Base-by-base conservation (phyloP, 2,888 invertebrate species). In the Ephialtes manifestator region DNA sequence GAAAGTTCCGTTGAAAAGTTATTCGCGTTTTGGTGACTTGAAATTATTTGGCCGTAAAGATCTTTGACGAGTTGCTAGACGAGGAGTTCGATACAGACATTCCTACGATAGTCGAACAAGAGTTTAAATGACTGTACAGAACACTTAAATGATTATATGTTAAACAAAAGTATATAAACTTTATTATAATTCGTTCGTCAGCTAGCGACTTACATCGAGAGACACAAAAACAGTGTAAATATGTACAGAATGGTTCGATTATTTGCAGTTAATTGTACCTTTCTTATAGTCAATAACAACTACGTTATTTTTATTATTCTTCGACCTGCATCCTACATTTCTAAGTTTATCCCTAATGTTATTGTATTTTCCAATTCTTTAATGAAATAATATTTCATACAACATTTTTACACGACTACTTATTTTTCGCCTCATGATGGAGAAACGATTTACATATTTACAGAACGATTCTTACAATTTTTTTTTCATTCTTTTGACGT, bases 201-300 rank as follows among this genome's bases (percentile, higher is more conserved):
- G 31, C 13, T 35, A 8, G 79, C 48, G 39, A 70, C 18, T 58
- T 43, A 72, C 31, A 51, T 31, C 15, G n/a, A 28, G 28, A 53
- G 65, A 51, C 58, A 78, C 68, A 13, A 24, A 46, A 74, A 60
- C 53, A 60, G 58, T 85, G 81, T 86, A 86, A 77, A 86, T 83
- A 79, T 86, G 85, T 83, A 81, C 81, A 86, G 65, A 58, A 65
- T 43, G 74, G 39, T 77, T 58, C 28, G 58, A 71, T 83, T 43
- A 74, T 60, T 60, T 81, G 39, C 60, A 74, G 65, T 58, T 39
- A 18, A 53, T 46, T 55, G 51, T 70, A 63, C 53, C 77, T 55
- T 75, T 74, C 55, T 31, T 79, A 55, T 46, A 71, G 24, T 63
- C 8, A 28, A n/a, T 55, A 43, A 18, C 39, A 63, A 72, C 58